These are phyloP conservation scores for Cyclophora albipunctata DNA, from an alignment of 2,888 invertebrate species.

Conservation along the genomic window DNA sequence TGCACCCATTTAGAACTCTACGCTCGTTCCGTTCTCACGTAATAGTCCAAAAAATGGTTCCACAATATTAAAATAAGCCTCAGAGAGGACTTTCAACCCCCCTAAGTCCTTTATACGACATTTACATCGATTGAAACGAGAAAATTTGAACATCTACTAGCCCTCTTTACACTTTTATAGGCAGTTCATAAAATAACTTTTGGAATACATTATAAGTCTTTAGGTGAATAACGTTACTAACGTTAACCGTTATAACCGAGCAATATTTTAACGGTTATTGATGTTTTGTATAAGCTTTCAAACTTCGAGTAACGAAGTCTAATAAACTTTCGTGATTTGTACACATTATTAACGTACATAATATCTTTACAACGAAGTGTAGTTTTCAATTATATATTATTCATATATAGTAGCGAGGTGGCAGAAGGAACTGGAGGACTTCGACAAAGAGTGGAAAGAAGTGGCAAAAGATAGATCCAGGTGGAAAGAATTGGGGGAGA, in stretches of 20 bases:
- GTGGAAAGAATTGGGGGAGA: no score
- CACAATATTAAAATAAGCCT: slow-evolving; percentile 53
- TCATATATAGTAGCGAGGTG: no score
- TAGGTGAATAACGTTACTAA: not conserved
- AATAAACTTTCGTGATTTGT: no score
- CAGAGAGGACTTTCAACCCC: slow-evolving; percentile 27
- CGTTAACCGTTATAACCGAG: slow-evolving; percentile 15
- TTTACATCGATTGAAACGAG: slow-evolving; percentile 51
- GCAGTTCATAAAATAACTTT: slow-evolving; percentile 65
- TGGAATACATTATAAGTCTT: slow-evolving; percentile 51
- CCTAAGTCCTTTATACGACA: slow-evolving; percentile 36
- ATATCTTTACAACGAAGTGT: slow-evolving; percentile 1
- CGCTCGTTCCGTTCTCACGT: slow-evolving; percentile 30
- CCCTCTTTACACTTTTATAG: slow-evolving; percentile 66
- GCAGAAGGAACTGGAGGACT: no score
- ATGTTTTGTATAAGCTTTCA: slow-evolving; percentile 55
- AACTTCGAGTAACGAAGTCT: no score
- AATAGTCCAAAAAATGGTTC: slow-evolving; percentile 48
- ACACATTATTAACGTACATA: no score
- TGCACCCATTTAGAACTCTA: slow-evolving; percentile 37
- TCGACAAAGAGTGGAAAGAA: no score
- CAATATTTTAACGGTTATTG: slow-evolving; percentile 65
- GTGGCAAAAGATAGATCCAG: no score
- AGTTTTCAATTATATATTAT: no score
- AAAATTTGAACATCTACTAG: slow-evolving; percentile 60